phyloP scores from a whole-genome alignment of 2,797 vertebrate genomes.

The Ibycter americanus region DNA sequence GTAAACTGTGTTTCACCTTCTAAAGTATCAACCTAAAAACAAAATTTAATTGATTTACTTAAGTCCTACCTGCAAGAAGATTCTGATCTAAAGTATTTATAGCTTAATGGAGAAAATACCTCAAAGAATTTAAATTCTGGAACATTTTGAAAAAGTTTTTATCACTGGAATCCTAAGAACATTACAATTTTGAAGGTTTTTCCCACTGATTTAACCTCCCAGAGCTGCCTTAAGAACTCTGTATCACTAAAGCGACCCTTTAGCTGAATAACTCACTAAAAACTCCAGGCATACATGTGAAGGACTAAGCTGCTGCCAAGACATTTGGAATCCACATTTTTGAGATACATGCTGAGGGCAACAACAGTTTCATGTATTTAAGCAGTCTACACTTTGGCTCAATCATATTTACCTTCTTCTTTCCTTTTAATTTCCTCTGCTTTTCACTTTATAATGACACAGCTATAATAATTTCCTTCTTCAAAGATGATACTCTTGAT shows the following conservation, averaged over 20 bases:
- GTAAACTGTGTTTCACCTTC: slow-evolving; percentile 48
- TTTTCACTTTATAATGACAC: neutral
- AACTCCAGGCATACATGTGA: neutral
- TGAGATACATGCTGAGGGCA: neutral
- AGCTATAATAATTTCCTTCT: neutral
- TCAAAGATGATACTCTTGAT: neutral
- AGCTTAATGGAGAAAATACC: neutral
- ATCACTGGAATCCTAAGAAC: neutral
- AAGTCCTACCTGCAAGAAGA: slow-evolving; percentile 9
- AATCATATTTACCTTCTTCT: neutral
- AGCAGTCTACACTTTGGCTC: neutral
- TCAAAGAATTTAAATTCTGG: neutral
- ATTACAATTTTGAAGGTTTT: neutral
- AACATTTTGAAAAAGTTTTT: neutral
- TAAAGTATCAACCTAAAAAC: slow-evolving; percentile 40
- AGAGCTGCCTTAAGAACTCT: neutral
- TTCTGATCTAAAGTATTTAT: neutral
- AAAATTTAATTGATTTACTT: slow-evolving; percentile 28
- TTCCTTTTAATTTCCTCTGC: neutral
- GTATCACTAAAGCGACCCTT: neutral
- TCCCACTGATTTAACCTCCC: neutral
- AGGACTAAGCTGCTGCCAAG: neutral
- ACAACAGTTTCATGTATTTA: neutral
- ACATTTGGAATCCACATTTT: neutral
- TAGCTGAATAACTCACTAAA: neutral